Evolutionary conservation across 2,797 vertebrate genomes (phyloP).

Genomic region (Tapirus indicus): DNA sequence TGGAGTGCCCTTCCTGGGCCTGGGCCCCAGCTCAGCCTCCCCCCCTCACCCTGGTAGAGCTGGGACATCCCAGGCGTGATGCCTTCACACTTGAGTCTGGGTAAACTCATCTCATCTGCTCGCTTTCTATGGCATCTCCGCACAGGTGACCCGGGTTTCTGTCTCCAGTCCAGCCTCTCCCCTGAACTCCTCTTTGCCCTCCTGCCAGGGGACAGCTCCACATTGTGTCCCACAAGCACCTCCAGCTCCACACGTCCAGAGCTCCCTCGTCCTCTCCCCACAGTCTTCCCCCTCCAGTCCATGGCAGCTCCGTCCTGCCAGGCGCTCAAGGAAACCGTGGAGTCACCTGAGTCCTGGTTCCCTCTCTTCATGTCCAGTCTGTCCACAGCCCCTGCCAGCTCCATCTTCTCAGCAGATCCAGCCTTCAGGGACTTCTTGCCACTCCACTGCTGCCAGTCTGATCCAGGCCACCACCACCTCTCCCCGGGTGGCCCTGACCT

Average conservation of each 20-base stretch:
- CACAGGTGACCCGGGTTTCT: not conserved
- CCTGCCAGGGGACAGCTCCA: not conserved
- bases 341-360: not conserved
- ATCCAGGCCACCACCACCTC: not conserved
- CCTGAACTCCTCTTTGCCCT: not conserved
- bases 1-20: accelerated
- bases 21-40: not conserved
- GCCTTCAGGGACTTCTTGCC: not conserved
- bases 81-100: not conserved
- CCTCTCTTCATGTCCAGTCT: not conserved
- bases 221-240: not conserved
- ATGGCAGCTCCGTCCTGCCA: not conserved
- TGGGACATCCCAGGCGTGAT: accelerated
- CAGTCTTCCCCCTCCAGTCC: accelerated
- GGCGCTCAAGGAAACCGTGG: not conserved
- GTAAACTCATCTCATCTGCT: not conserved
- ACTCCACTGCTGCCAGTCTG: too few species aligned
- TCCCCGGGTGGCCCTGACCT: not conserved
- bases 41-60: not conserved
- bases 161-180: not conserved
- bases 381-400: not conserved
- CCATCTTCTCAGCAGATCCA: not conserved
- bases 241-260: not conserved
- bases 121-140: not conserved
- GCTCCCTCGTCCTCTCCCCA: too few species aligned